A percentile compares a stretch with the other conserved stretches of the same genome.
Evolutionary conservation across 2,113 vertebrate genomes (phyloP).

Genomic region (Vidua chalybeata): DNA sequence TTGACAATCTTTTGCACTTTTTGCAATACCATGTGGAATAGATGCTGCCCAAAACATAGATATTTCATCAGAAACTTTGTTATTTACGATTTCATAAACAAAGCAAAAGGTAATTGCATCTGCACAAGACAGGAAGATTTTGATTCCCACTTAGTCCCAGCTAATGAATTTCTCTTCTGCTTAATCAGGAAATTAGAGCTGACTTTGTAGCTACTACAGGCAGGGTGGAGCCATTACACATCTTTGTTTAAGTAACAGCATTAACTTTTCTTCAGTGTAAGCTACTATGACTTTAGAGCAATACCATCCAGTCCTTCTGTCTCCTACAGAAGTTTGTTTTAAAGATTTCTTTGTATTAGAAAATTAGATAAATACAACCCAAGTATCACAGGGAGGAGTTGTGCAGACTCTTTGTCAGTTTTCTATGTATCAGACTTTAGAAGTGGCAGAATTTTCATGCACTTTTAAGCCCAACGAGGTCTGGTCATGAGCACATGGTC

Average conservation of each 20-base stretch:
- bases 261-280: not conserved
- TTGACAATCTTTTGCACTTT: constrained; percentile 28
- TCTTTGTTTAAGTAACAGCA: not conserved
- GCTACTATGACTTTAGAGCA: not conserved
- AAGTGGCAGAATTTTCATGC: not conserved
- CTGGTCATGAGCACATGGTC: not conserved
- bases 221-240: not conserved
- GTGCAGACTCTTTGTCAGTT: not conserved
- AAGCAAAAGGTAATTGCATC: not conserved
- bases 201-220: not conserved
- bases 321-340: not conserved
- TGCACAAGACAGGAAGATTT: not conserved
- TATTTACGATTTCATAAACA: not conserved
- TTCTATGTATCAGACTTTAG: fast-evolving
- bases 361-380: not conserved
- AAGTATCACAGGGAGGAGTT: not conserved
- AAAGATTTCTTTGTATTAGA: not conserved
- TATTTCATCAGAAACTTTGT: not conserved
- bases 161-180: not conserved
- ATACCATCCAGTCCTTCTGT: not conserved
- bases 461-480: not conserved
- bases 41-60: not conserved
- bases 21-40: not conserved
- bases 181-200: not conserved
- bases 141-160: not conserved